Conservation (phyloP, 2,888 invertebrate species). For the Eurois occulta region DNA sequence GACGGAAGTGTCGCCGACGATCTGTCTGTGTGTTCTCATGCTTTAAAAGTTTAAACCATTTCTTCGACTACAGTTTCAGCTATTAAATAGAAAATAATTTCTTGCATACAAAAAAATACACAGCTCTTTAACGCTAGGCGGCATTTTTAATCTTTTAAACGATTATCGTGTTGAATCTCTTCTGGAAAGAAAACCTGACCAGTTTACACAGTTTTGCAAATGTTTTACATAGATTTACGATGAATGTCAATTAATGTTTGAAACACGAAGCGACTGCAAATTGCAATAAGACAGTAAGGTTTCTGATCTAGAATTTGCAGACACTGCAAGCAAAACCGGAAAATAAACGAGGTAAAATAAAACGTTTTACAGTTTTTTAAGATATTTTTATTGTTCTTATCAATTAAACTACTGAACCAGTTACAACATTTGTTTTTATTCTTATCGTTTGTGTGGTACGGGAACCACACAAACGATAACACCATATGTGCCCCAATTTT, state of each 20-base stretch:
- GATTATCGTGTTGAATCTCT: not conserved
- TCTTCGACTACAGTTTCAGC: not conserved
- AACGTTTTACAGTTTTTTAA: slow-evolving; percentile 14
- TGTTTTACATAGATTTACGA: not conserved
- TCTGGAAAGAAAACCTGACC: not conserved
- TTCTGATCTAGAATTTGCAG: not conserved
- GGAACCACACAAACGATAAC: too few species aligned
- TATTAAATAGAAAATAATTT: not conserved
- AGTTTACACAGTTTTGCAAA: not conserved
- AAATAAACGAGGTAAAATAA: not conserved
- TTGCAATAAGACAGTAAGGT: not conserved
- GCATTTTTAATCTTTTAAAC: not conserved
- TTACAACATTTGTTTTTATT: slow-evolving; percentile 17
- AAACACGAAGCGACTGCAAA: not conserved
- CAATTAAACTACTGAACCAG: slow-evolving; percentile 33
- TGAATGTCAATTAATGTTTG: not conserved
- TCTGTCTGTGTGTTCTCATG: slow-evolving; percentile 18
- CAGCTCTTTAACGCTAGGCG: not conserved
- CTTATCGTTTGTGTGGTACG: slow-evolving; percentile 19
- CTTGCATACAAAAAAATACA: not conserved
- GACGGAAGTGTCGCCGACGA: slow-evolving; percentile 32
- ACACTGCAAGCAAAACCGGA: not conserved
- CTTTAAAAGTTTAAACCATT: not conserved
- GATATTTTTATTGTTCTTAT: slow-evolving; percentile 18
- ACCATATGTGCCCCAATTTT: not conserved